A percentile compares a stretch with the other conserved stretches of the same genome.
phyloP scores from a whole-genome alignment of 2,797 vertebrate genomes.

The Phalloptychus januarius region DNA sequence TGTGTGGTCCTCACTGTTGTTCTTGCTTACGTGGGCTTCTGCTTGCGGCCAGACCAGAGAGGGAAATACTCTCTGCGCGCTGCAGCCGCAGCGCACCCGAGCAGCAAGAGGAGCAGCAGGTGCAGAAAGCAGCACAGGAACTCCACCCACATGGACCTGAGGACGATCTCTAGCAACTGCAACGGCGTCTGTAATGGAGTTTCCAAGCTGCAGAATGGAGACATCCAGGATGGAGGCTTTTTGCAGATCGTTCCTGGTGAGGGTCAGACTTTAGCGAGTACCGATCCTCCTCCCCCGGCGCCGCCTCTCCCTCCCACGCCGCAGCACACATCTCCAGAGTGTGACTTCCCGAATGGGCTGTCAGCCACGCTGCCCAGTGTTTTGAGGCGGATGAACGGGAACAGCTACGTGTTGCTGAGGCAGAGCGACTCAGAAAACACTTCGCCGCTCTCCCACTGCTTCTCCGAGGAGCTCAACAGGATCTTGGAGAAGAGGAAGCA shows the following conservation, averaged over 20 bases:
- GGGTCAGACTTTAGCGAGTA: conserved; percentile 69
- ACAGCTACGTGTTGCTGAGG: conserved; percentile 94
- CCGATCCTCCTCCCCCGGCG: conserved; percentile 78
- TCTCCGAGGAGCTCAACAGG: conserved; percentile 94
- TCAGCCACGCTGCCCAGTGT: conserved; percentile 89
- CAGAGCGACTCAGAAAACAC: conserved; percentile 87
- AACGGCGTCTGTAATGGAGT: conserved; percentile 69
- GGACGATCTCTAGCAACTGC: conserved; percentile 91
- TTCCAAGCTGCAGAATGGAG: conserved; percentile 58
- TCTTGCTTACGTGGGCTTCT: conserved; percentile 88
- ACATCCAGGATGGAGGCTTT: conserved; percentile 73
- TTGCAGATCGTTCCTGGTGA: conserved; percentile 91
- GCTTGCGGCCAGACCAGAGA: conserved; percentile 81
- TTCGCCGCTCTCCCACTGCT: conserved; percentile 80
- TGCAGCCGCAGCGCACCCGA: conserved; percentile 58
- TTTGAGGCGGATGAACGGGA: conserved; percentile 94
- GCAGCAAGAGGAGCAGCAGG: conserved; percentile 61
- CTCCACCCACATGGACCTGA: conserved; percentile 87
- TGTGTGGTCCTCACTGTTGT: conserved; percentile 86
- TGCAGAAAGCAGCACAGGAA: conserved; percentile 60
- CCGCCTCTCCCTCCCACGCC: conserved; percentile 85
- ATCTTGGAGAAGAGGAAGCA: conserved; percentile 97
- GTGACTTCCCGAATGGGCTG: conserved; percentile 86
- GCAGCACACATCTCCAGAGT: conserved; percentile 72
- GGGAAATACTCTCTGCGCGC: conserved; percentile 84